Conservation (phyloP, 2,888 invertebrate genomes). For the Taphrorychus bicolor region DNA sequence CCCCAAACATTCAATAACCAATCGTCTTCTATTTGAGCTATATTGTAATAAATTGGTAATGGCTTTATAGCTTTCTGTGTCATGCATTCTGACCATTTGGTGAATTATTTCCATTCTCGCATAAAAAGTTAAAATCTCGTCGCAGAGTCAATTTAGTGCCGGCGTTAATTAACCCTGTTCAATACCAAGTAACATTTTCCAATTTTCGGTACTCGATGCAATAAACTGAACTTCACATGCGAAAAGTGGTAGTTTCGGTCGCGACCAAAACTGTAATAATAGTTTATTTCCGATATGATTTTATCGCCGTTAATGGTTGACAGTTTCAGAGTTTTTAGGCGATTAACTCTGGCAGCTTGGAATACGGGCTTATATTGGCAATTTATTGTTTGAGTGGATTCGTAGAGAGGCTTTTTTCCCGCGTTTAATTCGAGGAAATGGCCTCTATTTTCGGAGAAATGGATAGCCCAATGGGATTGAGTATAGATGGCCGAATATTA, state of each 20-base stretch:
- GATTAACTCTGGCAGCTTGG: conserved; percentile 16
- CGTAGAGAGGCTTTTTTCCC: not conserved
- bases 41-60: not conserved
- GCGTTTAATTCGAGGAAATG: not conserved
- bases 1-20: not conserved
- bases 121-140: no score
- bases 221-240: conserved; percentile 1
- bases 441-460: not conserved
- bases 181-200: conserved; percentile 6
- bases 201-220: conserved; percentile 3
- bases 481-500: no score
- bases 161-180: not conserved
- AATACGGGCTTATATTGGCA: conserved; percentile 5
- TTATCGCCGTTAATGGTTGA: conserved; percentile 14
- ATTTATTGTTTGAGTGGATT: conserved; percentile 1
- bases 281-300: conserved; percentile 19
- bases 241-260: conserved; percentile 4
- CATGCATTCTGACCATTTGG: no score
- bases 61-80: no score
- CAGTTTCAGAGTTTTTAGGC: conserved; percentile 14
- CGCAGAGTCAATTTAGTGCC: not conserved
- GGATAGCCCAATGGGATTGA: no score
- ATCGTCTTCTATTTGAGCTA: not conserved
- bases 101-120: no score
- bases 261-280: conserved; percentile 16